Percentiles rank a stretch among this genome's conserved stretches.
Conservation (phyloP, 92 coral and sea anemone species). For the Ricordea florida region DNA sequence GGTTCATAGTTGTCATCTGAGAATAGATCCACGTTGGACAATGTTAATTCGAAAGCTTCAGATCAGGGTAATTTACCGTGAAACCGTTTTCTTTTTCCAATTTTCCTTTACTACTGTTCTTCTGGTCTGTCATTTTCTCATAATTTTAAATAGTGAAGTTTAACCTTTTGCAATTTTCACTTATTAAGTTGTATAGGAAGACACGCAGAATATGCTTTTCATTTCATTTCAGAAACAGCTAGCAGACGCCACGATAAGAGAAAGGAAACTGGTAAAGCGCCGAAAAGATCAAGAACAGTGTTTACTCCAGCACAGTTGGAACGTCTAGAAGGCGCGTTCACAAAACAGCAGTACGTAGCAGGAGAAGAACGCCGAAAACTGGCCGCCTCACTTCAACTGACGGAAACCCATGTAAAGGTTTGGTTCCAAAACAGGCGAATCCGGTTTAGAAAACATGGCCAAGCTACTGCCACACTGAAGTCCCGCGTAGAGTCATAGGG, state of each 20-base stretch:
- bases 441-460: constrained; percentile 64
- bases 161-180: too few relatives aligned
- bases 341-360: constrained; percentile 81
- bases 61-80: too few relatives aligned
- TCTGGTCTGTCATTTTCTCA: too few relatives aligned
- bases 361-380: constrained; percentile 76
- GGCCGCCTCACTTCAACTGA: constrained; percentile 53
- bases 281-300: constrained; percentile 72
- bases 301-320: constrained; percentile 82
- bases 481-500: too few relatives aligned
- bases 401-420: constrained; percentile 88
- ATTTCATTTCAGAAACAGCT: background rate
- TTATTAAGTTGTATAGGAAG: too few relatives aligned
- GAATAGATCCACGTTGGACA: too few relatives aligned
- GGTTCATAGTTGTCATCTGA: too few relatives aligned
- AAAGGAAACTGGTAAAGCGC: background rate
- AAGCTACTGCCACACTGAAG: too few relatives aligned
- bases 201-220: background rate
- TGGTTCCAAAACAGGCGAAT: constrained; percentile 91
- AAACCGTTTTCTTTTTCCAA: too few relatives aligned
- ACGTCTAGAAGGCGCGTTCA: constrained; percentile 72
- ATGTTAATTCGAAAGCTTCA: too few relatives aligned
- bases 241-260: background rate
- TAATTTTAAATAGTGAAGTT: too few relatives aligned
- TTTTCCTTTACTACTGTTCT: too few relatives aligned